phyloP scores from a whole-genome alignment of 2,888 invertebrate genomes.

The Melanostoma mellinum region DNA sequence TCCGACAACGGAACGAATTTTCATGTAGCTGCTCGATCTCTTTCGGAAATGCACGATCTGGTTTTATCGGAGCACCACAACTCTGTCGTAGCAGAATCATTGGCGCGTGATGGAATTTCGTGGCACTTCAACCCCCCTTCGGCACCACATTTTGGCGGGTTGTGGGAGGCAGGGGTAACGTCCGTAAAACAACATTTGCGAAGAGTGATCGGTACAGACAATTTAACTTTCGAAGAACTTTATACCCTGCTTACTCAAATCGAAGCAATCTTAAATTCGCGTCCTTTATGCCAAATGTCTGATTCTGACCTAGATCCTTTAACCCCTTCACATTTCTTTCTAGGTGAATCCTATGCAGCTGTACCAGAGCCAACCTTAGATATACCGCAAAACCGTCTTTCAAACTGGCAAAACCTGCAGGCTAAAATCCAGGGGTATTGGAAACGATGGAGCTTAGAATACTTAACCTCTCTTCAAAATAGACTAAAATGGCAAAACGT shows the following conservation, averaged over 20 bases:
- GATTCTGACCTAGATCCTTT: neutral
- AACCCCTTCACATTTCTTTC: conserved; percentile 33
- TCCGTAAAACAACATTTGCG: conserved; percentile 49
- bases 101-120: conserved; percentile 44
- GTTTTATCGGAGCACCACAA: conserved; percentile 14
- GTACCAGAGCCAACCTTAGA: conserved; percentile 30
- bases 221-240: conserved; percentile 43
- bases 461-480: conserved; percentile 6
- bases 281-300: conserved; percentile 24
- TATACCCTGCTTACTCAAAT: conserved; percentile 35
- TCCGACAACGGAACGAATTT: conserved; percentile 57
- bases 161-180: conserved; percentile 39
- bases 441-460: no score
- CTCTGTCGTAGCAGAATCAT: conserved; percentile 32
- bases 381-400: conserved; percentile 21
- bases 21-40: conserved; percentile 36
- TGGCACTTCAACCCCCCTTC: conserved; percentile 65
- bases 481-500: no score
- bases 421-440: no score
- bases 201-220: conserved; percentile 25
- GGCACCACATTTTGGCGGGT: conserved; percentile 57
- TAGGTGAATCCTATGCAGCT: conserved; percentile 27
- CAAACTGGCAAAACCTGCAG: conserved; percentile 38
- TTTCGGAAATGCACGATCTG: conserved; percentile 43
- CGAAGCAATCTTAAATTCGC: conserved; percentile 28